Percentiles rank a stretch among this genome's conserved stretches.
These are phyloP conservation scores for Dolomedes plantarius DNA, from an alignment of 2,888 invertebrate genomes.

Conservation along the genomic window DNA sequence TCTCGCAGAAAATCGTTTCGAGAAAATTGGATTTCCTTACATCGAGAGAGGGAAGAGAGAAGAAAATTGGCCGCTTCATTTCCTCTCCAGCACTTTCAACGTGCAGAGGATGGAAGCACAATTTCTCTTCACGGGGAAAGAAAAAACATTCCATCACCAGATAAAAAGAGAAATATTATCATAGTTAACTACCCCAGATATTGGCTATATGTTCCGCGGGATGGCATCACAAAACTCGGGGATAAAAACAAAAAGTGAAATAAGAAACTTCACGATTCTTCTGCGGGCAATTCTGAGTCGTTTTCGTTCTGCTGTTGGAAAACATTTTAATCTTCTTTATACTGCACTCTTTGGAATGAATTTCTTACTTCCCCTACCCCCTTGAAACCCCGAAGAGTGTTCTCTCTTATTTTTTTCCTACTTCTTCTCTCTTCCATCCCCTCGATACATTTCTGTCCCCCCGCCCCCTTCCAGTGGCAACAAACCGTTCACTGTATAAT, in stretches of 20 bases:
- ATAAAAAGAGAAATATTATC: not conserved
- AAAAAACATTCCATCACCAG: no score
- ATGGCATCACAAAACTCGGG: not conserved
- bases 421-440: not conserved
- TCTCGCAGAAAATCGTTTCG: no score
- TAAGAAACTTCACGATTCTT: slow-evolving; percentile 13
- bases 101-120: no score
- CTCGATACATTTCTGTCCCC: not conserved
- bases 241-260: not conserved
- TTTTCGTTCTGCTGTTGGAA: slow-evolving; percentile 37
- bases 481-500: slow-evolving; percentile 66
- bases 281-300: slow-evolving; percentile 23
- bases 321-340: slow-evolving; percentile 71
- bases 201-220: not conserved
- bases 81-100: no score
- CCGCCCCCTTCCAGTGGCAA: slow-evolving; percentile 41
- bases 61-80: no score
- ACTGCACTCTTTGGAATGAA: slow-evolving; percentile 67
- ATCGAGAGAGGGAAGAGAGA: no score
- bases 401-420: not conserved
- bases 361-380: slow-evolving; percentile 48
- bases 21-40: no score
- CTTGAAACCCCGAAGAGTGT: slow-evolving; percentile 15
- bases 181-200: not conserved
- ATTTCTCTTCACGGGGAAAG: no score